Evolutionary conservation across 1,140 invertebrate genomes (phyloP).

Genomic region (Bombus haemorrhoidalis): DNA sequence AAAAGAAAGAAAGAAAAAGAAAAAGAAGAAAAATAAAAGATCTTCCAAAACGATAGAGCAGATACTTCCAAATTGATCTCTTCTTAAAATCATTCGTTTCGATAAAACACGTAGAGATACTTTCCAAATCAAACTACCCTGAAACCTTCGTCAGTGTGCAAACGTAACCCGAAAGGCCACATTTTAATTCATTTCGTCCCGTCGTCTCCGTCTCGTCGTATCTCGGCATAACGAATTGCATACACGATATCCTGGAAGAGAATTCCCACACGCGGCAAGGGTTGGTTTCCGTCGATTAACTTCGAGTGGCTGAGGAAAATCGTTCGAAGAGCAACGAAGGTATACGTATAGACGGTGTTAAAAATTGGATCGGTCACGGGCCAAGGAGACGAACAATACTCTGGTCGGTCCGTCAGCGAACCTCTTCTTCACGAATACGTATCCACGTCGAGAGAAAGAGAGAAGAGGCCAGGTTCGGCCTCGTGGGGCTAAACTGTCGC

Average conservation of each 20-base stretch:
- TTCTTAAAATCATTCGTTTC: too few species aligned
- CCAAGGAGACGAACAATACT: constrained; percentile 79
- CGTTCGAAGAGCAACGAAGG: constrained; percentile 12
- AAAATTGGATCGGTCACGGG: constrained; percentile 82
- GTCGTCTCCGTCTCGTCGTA: constrained; percentile 22
- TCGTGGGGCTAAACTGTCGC: constrained; percentile 79
- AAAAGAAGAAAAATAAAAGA: too few species aligned
- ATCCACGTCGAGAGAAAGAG: neutral
- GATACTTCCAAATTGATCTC: too few species aligned
- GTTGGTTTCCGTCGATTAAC: constrained; percentile 61
- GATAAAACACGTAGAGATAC: too few species aligned
- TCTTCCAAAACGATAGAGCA: too few species aligned
- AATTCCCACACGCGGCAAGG: constrained; percentile 69
- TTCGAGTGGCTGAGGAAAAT: constrained; percentile 72
- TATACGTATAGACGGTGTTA: constrained; percentile 69
- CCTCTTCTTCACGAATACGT: constrained; percentile 35
- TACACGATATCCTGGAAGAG: constrained; percentile 27
- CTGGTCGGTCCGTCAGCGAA: constrained; percentile 58
- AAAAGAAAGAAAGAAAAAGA: too few species aligned
- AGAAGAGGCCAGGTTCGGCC: constrained; percentile 16
- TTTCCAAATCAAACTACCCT: neutral
- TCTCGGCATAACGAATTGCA: constrained; percentile 62
- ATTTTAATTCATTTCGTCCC: neutral
- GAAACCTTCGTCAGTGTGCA: too few species aligned
- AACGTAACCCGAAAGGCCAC: neutral